These are phyloP conservation scores for Pteropus rufus DNA, from an alignment of 2,797 vertebrate genomes.

Conservation along the genomic window DNA sequence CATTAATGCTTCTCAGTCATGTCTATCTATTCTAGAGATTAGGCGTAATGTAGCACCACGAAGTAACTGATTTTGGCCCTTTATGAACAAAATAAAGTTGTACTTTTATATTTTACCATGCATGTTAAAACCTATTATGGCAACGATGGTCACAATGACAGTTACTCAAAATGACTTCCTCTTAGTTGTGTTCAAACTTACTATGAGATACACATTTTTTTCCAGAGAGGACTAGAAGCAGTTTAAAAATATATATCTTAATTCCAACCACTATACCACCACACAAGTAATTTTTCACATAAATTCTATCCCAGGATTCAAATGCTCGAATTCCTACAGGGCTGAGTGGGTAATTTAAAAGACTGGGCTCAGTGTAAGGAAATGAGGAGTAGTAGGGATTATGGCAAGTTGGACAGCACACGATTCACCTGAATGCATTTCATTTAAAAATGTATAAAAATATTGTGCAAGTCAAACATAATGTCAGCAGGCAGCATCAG, in stretches of 20 bases:
- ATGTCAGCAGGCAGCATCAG: neutral
- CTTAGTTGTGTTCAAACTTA: neutral
- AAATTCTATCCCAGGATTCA: neutral
- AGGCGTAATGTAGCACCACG: neutral
- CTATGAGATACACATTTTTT: neutral
- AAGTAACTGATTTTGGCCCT: neutral
- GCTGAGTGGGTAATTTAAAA: neutral
- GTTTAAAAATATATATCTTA: neutral
- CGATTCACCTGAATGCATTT: slow-evolving; percentile 42
- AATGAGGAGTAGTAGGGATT: neutral
- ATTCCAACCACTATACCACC: neutral
- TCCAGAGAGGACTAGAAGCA: neutral
- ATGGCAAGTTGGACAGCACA: neutral
- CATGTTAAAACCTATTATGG: neutral
- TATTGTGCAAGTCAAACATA: neutral
- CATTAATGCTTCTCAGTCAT: slow-evolving; percentile 48
- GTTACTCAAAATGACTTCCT: neutral
- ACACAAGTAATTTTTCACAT: neutral
- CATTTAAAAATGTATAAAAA: slow-evolving; percentile 51
- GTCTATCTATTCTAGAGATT: slow-evolving; percentile 40
- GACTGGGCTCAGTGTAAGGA: neutral
- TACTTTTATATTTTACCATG: neutral
- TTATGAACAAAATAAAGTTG: neutral
- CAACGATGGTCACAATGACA: neutral
- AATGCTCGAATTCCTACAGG: neutral